Base-by-base conservation (phyloP, 2,113 vertebrate species). In the Morphnarchus princeps region DNA sequence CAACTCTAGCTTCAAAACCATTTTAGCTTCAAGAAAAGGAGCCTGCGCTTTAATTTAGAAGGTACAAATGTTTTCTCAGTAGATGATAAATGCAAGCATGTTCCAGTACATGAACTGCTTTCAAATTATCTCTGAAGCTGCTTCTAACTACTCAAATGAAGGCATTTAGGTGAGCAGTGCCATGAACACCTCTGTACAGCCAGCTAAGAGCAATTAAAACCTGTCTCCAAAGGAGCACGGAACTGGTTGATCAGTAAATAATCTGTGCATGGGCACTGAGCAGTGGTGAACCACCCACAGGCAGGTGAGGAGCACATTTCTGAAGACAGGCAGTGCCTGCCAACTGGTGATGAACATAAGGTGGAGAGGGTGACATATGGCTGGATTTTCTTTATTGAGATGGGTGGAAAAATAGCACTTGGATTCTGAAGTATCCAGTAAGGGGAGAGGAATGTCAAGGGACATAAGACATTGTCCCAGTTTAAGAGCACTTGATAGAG, bases 131-230 rank as follows among this genome's bases (percentile, higher is more conserved):
- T 9, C n/a, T 13, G 71, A 29, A 57, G 86, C 47, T 16, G 26
- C 89, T 55, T 20, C 55, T 42, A 78, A 3, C 28, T 6, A 2
- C 61, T 31, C 3, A 4, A 42, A 10, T 0, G 21, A 13, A 24
- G 54, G 38, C 34, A 17, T 22, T 63, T 2, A 34, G 50, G 57
- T 3, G 40, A 69, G 87, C 69, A 34, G 59, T 3, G 54, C 28
- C 81, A 16, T 0, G 3, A 32, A 14, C 4, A 2, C 6, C 65
- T 22, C 36, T 5, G 61, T 0, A 2, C 45, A 34, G 84, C 11
- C 55, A 43, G 69, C 65, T 18, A 19, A 1, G 16, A 69, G 82
- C 52, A n/a, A 20, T 5, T 8, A 43, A 43, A 43, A 2, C 6
- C 40, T 3, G 28, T 7, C 62, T 31, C 80, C 0, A 69, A 12